phyloP scores from a whole-genome alignment of 2,113 vertebrate species.

The Sitta europaea region DNA sequence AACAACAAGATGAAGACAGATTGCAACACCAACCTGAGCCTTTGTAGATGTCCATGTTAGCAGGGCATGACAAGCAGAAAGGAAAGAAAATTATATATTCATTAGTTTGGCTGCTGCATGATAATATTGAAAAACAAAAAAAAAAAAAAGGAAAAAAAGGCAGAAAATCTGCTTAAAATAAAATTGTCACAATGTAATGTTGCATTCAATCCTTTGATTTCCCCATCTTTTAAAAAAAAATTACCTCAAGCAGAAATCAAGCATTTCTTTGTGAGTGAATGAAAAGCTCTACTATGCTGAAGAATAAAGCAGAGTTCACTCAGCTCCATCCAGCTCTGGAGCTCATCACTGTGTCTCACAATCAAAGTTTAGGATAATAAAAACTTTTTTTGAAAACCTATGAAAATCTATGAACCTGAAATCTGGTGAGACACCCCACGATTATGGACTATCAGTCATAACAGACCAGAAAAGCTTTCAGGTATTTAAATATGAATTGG shows the following conservation, averaged over 20 bases:
- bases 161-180: slow-evolving; percentile 56
- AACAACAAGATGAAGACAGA: slow-evolving; percentile 81
- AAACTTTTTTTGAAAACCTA: neutral
- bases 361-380: neutral
- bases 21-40: slow-evolving; percentile 96
- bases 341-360: neutral
- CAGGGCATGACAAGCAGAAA: slow-evolving; percentile 89
- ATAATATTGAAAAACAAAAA: slow-evolving; percentile 45
- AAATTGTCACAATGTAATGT: slow-evolving; percentile 23
- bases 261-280: neutral
- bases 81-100: slow-evolving; percentile 88
- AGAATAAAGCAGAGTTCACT: neutral
- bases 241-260: slow-evolving; percentile 1
- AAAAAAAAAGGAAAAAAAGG: slow-evolving; percentile 19
- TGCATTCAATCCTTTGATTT: slow-evolving; percentile 9
- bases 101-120: slow-evolving; percentile 84
- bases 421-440: neutral
- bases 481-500: neutral
- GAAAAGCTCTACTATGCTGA: neutral
- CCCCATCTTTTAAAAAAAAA: neutral
- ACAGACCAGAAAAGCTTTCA: neutral
- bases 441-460: neutral
- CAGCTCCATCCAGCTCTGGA: neutral
- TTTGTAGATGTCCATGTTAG: slow-evolving; percentile 96
- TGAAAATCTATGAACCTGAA: neutral